Percentiles rank a stretch among this genome's conserved stretches.
These are phyloP conservation scores for Chlorospingus semifuscus DNA, from an alignment of 2,797 vertebrate genomes.

Conservation along the genomic window DNA sequence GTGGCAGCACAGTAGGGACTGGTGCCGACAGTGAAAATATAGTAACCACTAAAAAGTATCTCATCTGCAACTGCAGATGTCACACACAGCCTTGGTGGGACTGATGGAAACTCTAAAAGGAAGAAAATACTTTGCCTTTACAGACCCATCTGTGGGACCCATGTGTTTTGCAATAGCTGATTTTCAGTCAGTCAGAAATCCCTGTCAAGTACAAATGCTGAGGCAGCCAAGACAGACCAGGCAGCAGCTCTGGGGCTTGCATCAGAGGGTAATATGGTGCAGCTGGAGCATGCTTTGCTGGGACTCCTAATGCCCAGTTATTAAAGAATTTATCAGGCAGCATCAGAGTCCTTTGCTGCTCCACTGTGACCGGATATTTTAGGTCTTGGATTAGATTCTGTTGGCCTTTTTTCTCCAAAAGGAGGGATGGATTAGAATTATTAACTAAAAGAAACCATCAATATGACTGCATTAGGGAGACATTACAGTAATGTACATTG, in stretches of 20 bases:
- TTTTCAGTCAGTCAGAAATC: not conserved
- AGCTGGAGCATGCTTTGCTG: not conserved
- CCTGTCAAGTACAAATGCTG: not conserved
- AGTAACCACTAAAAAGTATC: slow-evolving; percentile 26
- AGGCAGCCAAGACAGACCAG: not conserved
- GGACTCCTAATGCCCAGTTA: not conserved
- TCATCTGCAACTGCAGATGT: slow-evolving; percentile 34
- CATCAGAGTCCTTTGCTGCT: not conserved
- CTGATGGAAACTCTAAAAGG: not conserved
- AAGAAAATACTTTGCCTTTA: not conserved
- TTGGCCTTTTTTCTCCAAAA: not conserved
- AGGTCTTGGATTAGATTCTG: not conserved
- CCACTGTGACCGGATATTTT: not conserved
- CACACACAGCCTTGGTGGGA: not conserved
- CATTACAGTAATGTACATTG: not conserved
- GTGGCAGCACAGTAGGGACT: not conserved
- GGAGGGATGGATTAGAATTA: not conserved
- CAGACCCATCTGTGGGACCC: not conserved
- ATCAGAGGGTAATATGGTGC: not conserved
- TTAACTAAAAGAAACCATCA: not conserved
- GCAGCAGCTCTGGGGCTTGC: not conserved
- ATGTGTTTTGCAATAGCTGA: not conserved
- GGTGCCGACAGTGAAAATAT: slow-evolving; percentile 14
- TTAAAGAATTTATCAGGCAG: not conserved
- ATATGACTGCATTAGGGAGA: not conserved